These are phyloP conservation scores for Anneissia japonica DNA, from an alignment of 35 echinoderm and acorn worm genomes.

Conservation along the genomic window DNA sequence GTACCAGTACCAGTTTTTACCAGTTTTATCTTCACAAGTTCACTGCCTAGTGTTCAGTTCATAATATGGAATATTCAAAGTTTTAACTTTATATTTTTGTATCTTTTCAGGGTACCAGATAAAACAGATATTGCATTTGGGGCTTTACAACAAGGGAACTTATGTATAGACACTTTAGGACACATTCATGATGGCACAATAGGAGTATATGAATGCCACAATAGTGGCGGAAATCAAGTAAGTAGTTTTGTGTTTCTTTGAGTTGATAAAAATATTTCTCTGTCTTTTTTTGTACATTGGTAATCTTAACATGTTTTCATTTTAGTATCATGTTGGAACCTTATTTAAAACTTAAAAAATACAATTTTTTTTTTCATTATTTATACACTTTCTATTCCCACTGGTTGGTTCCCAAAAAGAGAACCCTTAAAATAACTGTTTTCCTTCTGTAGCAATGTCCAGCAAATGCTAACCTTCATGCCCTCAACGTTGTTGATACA, in stretches of 20 bases:
- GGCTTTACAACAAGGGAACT: slow-evolving; percentile 78
- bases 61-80: background rate
- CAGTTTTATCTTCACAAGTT: background rate
- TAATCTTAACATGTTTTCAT: background rate
- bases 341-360: background rate
- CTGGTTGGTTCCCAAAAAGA: no score
- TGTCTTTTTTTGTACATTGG: background rate
- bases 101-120: slow-evolving; percentile 71
- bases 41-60: background rate
- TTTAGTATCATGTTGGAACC: background rate
- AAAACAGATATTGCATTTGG: slow-evolving; percentile 95
- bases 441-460: no score
- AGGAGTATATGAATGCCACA: slow-evolving; percentile 96
- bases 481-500: no score
- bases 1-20: background rate
- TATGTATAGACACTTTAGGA: slow-evolving; percentile 94
- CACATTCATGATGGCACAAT: slow-evolving; percentile 73
- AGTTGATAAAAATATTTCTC: background rate
- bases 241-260: background rate
- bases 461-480: no score
- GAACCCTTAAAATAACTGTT: no score
- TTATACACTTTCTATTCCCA: no score
- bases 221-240: slow-evolving; percentile 94
- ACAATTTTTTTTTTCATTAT: background rate
- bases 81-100: slow-evolving; percentile 5